phyloP scores from a whole-genome alignment of 1,140 invertebrate genomes.

The Apocrypta bakeri region DNA sequence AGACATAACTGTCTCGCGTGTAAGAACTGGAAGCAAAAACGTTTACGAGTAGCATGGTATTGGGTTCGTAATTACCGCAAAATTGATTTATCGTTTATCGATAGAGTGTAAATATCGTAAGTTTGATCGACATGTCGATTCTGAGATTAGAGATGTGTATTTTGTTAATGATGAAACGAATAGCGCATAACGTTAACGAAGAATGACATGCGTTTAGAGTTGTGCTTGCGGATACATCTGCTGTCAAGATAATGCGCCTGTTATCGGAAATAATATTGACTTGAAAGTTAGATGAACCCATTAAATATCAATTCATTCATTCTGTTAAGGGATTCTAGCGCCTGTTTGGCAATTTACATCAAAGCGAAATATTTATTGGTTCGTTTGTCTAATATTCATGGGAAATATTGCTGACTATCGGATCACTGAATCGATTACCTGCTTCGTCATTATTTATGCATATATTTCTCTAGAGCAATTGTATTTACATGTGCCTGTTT shows the following conservation, averaged over 20 bases:
- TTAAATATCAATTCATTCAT: not conserved
- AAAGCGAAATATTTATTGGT: not conserved
- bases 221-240: too few species aligned
- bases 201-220: not conserved
- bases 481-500: too few species aligned
- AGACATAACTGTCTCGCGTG: too few species aligned
- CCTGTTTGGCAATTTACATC: not conserved
- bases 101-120: not conserved
- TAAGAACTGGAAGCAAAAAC: too few species aligned
- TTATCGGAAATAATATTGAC: not conserved
- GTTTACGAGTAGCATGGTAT: too few species aligned
- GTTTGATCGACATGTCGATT: not conserved
- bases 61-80: too few species aligned
- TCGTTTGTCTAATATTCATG: too few species aligned
- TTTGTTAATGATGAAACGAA: not conserved
- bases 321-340: not conserved
- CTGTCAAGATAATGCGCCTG: not conserved
- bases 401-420: too few species aligned
- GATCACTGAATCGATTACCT: too few species aligned
- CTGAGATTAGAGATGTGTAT: not conserved
- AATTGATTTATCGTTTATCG: not conserved
- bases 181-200: not conserved
- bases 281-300: too few species aligned
- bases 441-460: too few species aligned
- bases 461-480: too few species aligned